Base-by-base conservation (phyloP, 2,888 invertebrate genomes). In the Cremastobaeus sp. region DNA sequence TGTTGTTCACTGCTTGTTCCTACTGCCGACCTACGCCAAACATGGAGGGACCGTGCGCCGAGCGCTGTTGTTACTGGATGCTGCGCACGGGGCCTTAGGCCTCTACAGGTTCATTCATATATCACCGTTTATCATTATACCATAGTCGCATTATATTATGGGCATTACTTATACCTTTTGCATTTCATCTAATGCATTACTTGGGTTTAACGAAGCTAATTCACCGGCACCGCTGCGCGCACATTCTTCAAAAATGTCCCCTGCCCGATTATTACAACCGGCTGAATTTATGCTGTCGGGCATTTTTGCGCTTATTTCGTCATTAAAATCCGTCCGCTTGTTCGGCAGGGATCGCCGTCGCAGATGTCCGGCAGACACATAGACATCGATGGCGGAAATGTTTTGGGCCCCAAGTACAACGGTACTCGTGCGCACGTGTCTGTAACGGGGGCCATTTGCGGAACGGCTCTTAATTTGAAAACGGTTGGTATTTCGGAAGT, bases 1-100 rank as follows among this genome's bases (percentile, higher is more conserved):
- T 81, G 82, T 81, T 84, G 83, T 84, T 84, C 83, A 80, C 81
- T 81, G 82, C 80, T 83, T 83, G 83, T 84, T 81, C 76, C 80
- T 81, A 79, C 83, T 82, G 81, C 79, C 83, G 82, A 82, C 83
- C 82, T 83, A 82, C 84, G 81, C 83, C 77, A 80, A 78, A 82
- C 82, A 82, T 78, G 81, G 79, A 77, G 76, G 74, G 74, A 69
- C 79, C 76, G 74, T 81, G 77, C 75, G 74, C 79, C 70, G 76
- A 50, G 62, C 20, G 65, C 73, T 73, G 69, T 71, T 74, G 74
- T 80, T 79, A 74, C 79, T 71, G 59, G 39, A 57, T 54, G 65
- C 59, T 30, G 65, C 52, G 57, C 62, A 30, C 62, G 70, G 64
- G 70, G 64, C 70, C 57, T 17, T 25, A 39, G 64, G 60, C 59